A percentile compares a stretch with the other conserved stretches of the same genome.
phyloP scores from a whole-genome alignment of 2,888 invertebrate species.

The Taenaris catops region DNA sequence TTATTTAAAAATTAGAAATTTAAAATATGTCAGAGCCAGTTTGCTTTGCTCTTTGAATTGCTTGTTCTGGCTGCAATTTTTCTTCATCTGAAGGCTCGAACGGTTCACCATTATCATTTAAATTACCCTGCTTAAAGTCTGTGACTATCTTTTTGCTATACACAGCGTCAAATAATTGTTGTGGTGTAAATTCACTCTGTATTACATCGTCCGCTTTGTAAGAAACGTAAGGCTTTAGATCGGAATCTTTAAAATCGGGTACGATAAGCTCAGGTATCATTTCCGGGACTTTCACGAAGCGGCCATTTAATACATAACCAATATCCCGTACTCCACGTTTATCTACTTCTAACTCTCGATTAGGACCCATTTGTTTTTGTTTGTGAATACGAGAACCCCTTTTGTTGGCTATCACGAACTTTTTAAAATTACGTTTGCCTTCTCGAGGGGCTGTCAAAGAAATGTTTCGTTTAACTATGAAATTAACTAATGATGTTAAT shows the following conservation, averaged over 20 bases:
- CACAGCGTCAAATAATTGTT: conserved; percentile 89
- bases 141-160: conserved; percentile 89
- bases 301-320: conserved; percentile 79
- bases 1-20: not conserved
- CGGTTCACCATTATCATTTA: conserved; percentile 84
- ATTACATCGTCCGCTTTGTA: conserved; percentile 88
- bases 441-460: conserved; percentile 54
- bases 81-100: conserved; percentile 87
- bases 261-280: conserved; percentile 96
- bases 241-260: conserved; percentile 90
- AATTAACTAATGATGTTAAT: conserved; percentile 46
- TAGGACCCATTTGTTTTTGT: conserved; percentile 74
- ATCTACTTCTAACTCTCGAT: conserved; percentile 84
- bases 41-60: conserved; percentile 83
- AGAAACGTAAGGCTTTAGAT: conserved; percentile 96
- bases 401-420: conserved; percentile 88
- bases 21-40: conserved; percentile 92
- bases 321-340: conserved; percentile 84
- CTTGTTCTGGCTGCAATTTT: conserved; percentile 85
- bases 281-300: conserved; percentile 86
- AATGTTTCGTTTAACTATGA: conserved; percentile 51
- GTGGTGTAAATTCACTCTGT: conserved; percentile 90
- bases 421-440: conserved; percentile 91
- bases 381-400: conserved; percentile 86
- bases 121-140: conserved; percentile 85